Percentiles rank a stretch among this genome's conserved stretches.
Evolutionary conservation across 2,888 invertebrate genomes (phyloP).

Genomic region (Trachelus tabidus): DNA sequence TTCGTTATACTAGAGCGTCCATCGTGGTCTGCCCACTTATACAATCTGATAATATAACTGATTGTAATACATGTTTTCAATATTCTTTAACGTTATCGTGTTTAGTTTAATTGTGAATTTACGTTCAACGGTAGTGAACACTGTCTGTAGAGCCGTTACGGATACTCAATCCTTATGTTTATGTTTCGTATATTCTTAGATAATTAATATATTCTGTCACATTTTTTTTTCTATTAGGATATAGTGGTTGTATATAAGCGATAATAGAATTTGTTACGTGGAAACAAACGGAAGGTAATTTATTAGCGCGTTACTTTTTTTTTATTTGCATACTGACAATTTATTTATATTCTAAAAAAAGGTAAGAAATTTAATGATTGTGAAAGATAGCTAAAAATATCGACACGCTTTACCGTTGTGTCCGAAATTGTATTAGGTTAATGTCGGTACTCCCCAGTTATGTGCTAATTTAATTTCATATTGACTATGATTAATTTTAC

Average conservation of each 20-base stretch:
- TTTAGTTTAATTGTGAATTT: neutral
- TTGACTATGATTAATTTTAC: neutral
- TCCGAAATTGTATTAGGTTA: neutral
- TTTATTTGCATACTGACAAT: neutral
- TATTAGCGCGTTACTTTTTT: neutral
- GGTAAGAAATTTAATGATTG: neutral
- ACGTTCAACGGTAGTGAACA: neutral
- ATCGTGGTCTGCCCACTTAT: neutral
- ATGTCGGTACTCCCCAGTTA: neutral
- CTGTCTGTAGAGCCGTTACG: neutral
- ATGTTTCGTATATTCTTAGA: neutral
- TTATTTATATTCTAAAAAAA: neutral
- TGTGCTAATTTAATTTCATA: neutral
- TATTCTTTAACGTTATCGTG: neutral
- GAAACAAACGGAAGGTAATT: neutral
- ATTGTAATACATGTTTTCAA: neutral
- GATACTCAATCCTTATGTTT: neutral
- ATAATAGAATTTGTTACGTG: neutral
- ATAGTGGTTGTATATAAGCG: neutral
- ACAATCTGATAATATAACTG: neutral
- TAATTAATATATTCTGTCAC: neutral
- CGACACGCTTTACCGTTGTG: neutral
- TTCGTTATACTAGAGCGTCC: neutral
- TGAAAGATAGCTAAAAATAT: neutral
- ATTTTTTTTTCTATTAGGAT: neutral